Conservation (phyloP, 2,888 invertebrate species). For the Philhelius pedissequus region DNA sequence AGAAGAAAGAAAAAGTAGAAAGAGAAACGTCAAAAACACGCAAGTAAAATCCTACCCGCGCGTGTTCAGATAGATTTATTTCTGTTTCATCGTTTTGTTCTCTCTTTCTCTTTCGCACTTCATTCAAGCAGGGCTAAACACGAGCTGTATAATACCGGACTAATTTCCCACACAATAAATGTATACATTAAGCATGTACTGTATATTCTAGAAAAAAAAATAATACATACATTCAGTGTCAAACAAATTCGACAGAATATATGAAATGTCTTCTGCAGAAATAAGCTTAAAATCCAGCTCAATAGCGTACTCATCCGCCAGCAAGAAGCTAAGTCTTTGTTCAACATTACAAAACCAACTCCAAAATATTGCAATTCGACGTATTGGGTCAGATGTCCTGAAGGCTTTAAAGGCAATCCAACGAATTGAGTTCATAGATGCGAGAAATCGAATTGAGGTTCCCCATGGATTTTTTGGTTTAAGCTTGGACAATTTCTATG, state of each 20-base stretch:
- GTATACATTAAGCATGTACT: too few species aligned
- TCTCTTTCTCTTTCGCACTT: too few species aligned
- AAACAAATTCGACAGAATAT: background rate
- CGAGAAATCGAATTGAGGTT: background rate
- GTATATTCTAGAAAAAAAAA: background rate
- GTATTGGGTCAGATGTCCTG: background rate
- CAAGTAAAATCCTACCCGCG: too few species aligned
- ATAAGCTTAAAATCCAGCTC: background rate
- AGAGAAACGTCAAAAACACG: too few species aligned
- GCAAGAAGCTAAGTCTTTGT: background rate
- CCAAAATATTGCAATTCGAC: background rate
- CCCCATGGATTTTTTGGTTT: slow-evolving; percentile 21
- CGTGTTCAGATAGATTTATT: too few species aligned
- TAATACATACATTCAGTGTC: too few species aligned
- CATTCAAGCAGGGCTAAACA: too few species aligned
- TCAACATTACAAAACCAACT: background rate
- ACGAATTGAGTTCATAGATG: background rate
- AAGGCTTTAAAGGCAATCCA: background rate
- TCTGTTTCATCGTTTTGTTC: too few species aligned
- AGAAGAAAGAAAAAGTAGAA: too few species aligned
- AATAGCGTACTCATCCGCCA: background rate
- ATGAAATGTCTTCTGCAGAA: background rate
- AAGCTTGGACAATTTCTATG: slow-evolving; percentile 5
- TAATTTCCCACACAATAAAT: too few species aligned
- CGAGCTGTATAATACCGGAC: too few species aligned